Base-by-base conservation (phyloP, 2,113 vertebrate genomes). In the Cacatua alba region DNA sequence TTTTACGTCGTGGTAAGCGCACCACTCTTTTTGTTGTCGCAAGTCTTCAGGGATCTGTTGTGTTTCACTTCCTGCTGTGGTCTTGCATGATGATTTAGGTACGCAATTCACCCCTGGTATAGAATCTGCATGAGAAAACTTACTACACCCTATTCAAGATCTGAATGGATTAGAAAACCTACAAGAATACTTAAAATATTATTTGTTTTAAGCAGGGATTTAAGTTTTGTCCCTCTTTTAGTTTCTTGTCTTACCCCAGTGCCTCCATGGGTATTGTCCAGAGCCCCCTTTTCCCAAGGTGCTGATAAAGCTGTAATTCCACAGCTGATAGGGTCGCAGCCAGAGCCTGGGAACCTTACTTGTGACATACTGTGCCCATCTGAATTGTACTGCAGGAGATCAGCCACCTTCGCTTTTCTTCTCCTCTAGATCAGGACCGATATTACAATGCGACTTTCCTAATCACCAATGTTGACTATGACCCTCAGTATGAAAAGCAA, bases 1-100 rank as follows among this genome's bases (percentile, higher is more conserved):
- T 98, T 95, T 88, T 98, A 91, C 91, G 91, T 76, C 75, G 88
- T 1, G 97, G 98, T 98, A 97, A 97, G 97, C 92, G 21, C 17
- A 43, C 16, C 6, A 6, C 10, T 70, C 11, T 67, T 62, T 24
- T 72, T 69, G 5, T 46, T 57, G 16, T 59, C 41, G 6, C 25
- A 62, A 79, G 28, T 33, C 31, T 67, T 85, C n/a, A 43, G 29
- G 15, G 77, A 41, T 92, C 63, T 79, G 17, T 68, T 91, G 31
- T 53, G 11, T 86, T 95, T 86, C 23, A 11, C 37, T 93, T 67
- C 18, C 23, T 62, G 1, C 67, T 68, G 4, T 76, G 26, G 49
- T 82, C 53, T 65, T 57, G 39, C 15, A 41, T 65, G 46, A n/a
- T 65, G 57, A 86, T 65, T 76, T 48, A 71, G 31, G 39, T 46